Conservation (phyloP, 53 echinoderm and acorn worm species). For the Hippasteria phrygiana region DNA sequence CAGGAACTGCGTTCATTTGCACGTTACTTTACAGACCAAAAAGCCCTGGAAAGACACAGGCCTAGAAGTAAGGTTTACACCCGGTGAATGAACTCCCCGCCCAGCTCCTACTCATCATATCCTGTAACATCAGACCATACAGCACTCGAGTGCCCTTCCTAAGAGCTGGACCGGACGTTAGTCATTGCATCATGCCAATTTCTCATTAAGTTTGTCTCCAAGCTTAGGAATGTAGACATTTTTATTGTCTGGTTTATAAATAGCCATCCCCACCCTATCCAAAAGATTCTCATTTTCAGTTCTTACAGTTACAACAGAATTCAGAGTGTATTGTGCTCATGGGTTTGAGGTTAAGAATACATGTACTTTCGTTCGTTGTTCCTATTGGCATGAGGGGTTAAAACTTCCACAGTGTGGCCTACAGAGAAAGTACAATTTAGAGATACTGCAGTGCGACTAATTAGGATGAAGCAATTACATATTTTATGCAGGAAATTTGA, state of each 20-base stretch:
- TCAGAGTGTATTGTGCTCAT: no score
- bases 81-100: no score
- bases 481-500: no score
- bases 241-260: neutral
- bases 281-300: neutral
- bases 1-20: neutral
- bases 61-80: no score
- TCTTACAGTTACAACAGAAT: neutral
- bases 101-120: no score
- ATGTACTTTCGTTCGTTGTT: no score
- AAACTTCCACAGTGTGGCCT: no score
- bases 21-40: neutral
- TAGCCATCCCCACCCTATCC: neutral
- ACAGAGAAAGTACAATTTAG: no score
- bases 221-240: neutral
- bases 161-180: neutral
- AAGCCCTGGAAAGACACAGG: neutral
- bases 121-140: neutral
- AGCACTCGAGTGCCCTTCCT: neutral
- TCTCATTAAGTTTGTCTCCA: neutral
- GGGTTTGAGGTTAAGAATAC: no score
- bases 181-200: neutral
- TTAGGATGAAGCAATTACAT: no score
- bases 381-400: no score
- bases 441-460: no score